phyloP scores from a whole-genome alignment of 2,113 vertebrate species.

The Lichenostomus cassidix region DNA sequence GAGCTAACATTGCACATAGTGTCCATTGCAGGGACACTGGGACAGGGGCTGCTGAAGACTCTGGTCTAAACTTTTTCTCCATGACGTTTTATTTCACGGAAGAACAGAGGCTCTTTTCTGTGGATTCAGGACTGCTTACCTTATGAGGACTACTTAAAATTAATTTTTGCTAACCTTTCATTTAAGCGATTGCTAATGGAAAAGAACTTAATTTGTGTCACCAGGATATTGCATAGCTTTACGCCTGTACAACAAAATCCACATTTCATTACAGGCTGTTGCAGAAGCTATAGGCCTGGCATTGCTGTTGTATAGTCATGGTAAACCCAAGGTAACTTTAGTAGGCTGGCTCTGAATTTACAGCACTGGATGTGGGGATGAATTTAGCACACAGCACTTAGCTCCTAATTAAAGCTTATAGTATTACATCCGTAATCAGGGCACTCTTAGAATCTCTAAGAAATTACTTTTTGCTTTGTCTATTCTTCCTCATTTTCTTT shows the following conservation, averaged over 20 bases:
- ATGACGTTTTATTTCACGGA: not conserved
- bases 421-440: constrained; percentile 14
- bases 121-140: not conserved
- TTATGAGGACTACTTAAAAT: not conserved
- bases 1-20: not conserved
- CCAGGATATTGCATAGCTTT: not conserved
- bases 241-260: not conserved
- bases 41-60: not conserved
- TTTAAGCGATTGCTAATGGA: not conserved
- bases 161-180: not conserved
- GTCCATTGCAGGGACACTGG: not conserved
- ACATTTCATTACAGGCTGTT: not conserved
- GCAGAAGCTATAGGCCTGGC: not conserved
- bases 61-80: not conserved
- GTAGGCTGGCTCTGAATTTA: constrained; percentile 14
- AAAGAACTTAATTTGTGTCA: not conserved
- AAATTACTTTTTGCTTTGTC: constrained; percentile 35
- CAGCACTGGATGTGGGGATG: not conserved
- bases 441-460: not conserved
- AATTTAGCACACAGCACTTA: constrained; percentile 41
- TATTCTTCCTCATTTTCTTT: not conserved
- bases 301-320: not conserved
- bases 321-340: not conserved
- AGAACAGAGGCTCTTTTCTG: not conserved
- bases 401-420: constrained; percentile 65